phyloP scores from a whole-genome alignment of 2,113 vertebrate genomes.

The Platysteira castanea region DNA sequence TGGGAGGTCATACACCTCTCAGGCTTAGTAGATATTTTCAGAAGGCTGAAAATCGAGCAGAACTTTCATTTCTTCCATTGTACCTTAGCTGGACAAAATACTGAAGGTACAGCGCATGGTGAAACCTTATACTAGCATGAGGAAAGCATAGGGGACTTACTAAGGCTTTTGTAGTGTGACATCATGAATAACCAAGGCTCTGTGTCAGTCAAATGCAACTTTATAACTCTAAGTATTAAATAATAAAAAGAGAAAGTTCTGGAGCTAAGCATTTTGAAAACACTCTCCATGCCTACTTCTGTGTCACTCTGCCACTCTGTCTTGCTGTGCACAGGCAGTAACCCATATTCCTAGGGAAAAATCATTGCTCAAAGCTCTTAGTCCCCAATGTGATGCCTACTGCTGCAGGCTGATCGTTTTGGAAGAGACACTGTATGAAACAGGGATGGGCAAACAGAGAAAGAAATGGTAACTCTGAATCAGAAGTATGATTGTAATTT shows the following conservation, averaged over 20 bases:
- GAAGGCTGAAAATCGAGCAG: not conserved
- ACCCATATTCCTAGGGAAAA: not conserved
- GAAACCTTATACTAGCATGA: not conserved
- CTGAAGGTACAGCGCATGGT: not conserved
- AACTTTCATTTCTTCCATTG: not conserved
- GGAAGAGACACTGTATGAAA: not conserved
- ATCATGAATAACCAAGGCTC: not conserved
- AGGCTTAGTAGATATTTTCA: not conserved
- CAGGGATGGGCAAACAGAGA: not conserved
- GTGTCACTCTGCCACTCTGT: not conserved
- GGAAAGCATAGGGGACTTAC: not conserved
- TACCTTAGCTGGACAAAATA: not conserved
- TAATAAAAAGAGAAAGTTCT: not conserved
- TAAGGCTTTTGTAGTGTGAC: not conserved
- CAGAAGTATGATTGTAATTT: not conserved
- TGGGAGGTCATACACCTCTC: slow-evolving; percentile 17
- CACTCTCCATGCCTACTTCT: not conserved
- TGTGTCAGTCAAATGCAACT: not conserved
- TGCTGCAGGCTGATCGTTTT: not conserved
- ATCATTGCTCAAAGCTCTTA: not conserved
- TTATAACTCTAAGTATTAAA: not conserved
- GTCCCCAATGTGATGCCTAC: not conserved
- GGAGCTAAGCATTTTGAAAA: not conserved
- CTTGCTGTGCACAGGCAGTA: not conserved
- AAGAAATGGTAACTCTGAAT: not conserved